Percentiles rank a stretch among this genome's conserved stretches.
Evolutionary conservation across 2,113 vertebrate species (phyloP).

Genomic region (Carlito syrichta): DNA sequence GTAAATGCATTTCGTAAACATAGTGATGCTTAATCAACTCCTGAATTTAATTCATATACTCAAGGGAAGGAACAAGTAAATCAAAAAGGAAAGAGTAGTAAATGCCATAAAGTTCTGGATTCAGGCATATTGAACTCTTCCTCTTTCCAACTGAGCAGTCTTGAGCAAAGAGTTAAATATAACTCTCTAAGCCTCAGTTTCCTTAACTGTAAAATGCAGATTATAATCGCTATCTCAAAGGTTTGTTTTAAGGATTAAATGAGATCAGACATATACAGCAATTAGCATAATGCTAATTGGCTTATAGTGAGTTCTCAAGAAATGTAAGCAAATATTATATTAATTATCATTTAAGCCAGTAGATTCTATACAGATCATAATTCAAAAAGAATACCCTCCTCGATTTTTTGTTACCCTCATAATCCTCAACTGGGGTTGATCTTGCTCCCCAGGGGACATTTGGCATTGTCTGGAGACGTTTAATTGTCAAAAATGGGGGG

Average conservation of each 20-base stretch:
- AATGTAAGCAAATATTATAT: constrained; percentile 1
- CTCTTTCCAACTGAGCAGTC: background rate
- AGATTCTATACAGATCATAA: background rate
- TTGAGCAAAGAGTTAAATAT: too few relatives aligned
- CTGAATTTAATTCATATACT: background rate
- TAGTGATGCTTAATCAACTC: background rate
- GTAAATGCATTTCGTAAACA: background rate
- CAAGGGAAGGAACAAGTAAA: background rate
- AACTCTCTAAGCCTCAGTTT: background rate
- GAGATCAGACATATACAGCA: constrained; percentile 29
- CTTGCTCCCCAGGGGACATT: background rate
- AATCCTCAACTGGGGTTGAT: background rate
- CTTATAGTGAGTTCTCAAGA: background rate
- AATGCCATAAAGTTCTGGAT: background rate
- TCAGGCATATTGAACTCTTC: background rate
- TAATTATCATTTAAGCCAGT: constrained; percentile 21
- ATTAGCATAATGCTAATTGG: constrained; percentile 15
- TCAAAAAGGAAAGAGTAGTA: background rate
- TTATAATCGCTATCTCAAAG: background rate
- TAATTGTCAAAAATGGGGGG: background rate
- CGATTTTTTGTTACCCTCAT: background rate
- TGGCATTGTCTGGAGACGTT: background rate
- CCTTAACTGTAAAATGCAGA: background rate
- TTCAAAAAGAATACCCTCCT: background rate
- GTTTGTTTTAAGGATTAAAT: constrained; percentile 19